A percentile compares a stretch with the other conserved stretches of the same genome.
Evolutionary conservation across 53 echinoderm and acorn worm genomes (phyloP).

Genomic region (Antedon mediterranea): DNA sequence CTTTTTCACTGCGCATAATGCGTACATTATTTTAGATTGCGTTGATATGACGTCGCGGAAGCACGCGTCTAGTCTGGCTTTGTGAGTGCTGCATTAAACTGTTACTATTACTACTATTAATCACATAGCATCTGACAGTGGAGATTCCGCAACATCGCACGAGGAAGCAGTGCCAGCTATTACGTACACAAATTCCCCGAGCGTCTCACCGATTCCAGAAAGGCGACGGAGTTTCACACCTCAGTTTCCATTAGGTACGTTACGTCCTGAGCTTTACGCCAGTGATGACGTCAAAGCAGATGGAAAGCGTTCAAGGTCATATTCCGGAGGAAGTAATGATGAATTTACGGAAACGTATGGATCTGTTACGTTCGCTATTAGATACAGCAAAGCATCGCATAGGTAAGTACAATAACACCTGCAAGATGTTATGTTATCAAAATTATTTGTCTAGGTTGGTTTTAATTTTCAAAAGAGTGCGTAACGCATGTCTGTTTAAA

Average conservation of each 20-base stretch:
- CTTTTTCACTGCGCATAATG: too few species aligned
- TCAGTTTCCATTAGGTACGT: neutral
- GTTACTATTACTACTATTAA: too few species aligned
- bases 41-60: too few species aligned
- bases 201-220: neutral
- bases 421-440: too few species aligned
- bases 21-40: too few species aligned
- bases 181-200: neutral
- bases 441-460: too few species aligned
- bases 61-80: too few species aligned
- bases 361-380: slow-evolving; percentile 64
- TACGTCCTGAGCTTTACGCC: neutral
- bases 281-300: neutral
- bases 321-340: neutral
- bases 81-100: too few species aligned
- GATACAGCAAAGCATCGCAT: slow-evolving; percentile 65
- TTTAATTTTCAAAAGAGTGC: too few species aligned
- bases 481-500: too few species aligned
- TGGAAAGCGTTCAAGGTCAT: neutral
- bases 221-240: neutral
- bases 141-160: neutral
- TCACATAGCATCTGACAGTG: neutral
- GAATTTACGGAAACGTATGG: slow-evolving; percentile 55
- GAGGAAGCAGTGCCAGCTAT: neutral
- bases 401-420: slow-evolving; percentile 47